Conservation (phyloP, 1,140 invertebrate genomes). For the Cotesia chilonis region DNA sequence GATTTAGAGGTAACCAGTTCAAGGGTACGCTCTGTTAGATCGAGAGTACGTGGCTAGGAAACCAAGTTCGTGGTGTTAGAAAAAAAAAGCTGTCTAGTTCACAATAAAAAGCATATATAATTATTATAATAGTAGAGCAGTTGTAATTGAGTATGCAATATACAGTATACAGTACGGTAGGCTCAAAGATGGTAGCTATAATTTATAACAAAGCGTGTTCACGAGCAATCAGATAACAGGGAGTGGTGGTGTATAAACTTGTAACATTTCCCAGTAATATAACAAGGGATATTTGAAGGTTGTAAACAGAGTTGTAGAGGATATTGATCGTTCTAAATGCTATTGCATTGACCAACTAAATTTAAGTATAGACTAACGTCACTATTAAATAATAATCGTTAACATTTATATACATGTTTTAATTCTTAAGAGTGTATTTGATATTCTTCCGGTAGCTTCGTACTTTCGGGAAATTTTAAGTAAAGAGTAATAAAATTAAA, state of each 20-base stretch:
- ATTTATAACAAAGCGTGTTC: background rate
- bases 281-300: constrained; percentile 3
- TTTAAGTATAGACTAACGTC: constrained; percentile 11
- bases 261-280: too few species aligned
- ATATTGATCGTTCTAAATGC: constrained; percentile 19
- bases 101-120: too few species aligned
- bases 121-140: too few species aligned
- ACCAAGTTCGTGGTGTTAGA: background rate
- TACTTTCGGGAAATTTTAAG: too few species aligned
- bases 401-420: too few species aligned
- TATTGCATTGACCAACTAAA: constrained; percentile 11
- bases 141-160: too few species aligned
- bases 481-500: too few species aligned
- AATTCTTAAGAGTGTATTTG: too few species aligned
- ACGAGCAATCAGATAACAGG: constrained; percentile 1
- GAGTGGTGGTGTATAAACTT: too few species aligned
- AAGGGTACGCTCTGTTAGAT: constrained; percentile 22
- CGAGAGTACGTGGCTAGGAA: background rate
- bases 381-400: background rate
- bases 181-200: too few species aligned
- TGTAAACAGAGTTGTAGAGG: constrained; percentile 8
- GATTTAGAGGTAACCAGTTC: constrained; percentile 16
- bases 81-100: background rate
- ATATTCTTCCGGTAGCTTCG: too few species aligned
- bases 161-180: too few species aligned